These are phyloP conservation scores for Helicoverpa zea DNA, from an alignment of 1,140 invertebrate species.

Conservation along the genomic window DNA sequence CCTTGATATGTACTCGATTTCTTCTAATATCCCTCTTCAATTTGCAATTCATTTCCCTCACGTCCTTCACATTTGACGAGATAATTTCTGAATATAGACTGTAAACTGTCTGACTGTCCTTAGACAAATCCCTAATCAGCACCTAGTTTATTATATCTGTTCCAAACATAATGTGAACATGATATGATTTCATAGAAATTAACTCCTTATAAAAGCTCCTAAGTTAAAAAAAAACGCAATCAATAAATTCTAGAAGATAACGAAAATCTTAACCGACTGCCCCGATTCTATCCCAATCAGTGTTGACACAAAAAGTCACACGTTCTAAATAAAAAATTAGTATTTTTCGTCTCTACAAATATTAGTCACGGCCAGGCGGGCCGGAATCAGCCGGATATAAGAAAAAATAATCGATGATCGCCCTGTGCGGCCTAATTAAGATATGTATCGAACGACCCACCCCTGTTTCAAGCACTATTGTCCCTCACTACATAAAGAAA, in stretches of 20 bases:
- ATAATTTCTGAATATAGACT: neutral
- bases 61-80: too few species aligned
- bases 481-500: conserved; percentile 54
- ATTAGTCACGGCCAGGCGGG: conserved; percentile 74
- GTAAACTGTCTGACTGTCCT: too few species aligned
- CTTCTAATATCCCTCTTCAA: too few species aligned
- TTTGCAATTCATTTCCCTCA: too few species aligned
- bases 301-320: conserved; percentile 48
- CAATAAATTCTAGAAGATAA: too few species aligned
- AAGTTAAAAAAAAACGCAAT: neutral
- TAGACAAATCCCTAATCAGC: too few species aligned
- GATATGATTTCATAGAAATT: too few species aligned
- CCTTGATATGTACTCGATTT: too few species aligned
- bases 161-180: too few species aligned
- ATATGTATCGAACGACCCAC: conserved; percentile 79
- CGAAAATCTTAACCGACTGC: neutral
- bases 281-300: neutral
- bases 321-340: conserved; percentile 51
- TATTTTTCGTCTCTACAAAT: conserved; percentile 70
- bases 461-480: conserved; percentile 70
- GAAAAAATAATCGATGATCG: conserved; percentile 70
- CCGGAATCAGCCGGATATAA: conserved; percentile 73
- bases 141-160: too few species aligned
- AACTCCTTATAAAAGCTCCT: too few species aligned
- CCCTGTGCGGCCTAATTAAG: conserved; percentile 82